Base-by-base conservation (phyloP, 2,113 vertebrate species). In the Halichoeres trimaculatus region DNA sequence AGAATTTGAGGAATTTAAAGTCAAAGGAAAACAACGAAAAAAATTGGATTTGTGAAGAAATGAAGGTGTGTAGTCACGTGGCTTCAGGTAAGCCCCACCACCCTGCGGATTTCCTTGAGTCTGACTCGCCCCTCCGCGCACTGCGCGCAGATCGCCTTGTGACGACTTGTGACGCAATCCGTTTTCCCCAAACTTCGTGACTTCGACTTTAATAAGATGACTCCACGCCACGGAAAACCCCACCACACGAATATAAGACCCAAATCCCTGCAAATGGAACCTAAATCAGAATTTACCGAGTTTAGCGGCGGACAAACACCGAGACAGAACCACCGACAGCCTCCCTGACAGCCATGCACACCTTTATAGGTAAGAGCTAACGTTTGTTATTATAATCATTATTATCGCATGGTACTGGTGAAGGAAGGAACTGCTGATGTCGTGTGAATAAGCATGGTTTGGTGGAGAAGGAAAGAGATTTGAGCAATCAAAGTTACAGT, bases 341-440 rank as follows among this genome's bases (percentile, higher is more conserved):
- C 72, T 24, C 78, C 73, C 50, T 63, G 81, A 81, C 62, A 55
- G 80, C 66, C 61, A 92, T 87, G 87, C 76, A 76, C 67, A 2
- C 54, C 1, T 43, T 35, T 36, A 66, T 26, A 70, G 86, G 88
- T 90, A 71, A 57, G 73, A 11, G 4, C 34, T 14, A 11, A 11
- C 13, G n/a, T 9, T 20, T 4, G 22, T 1, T 4, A 14, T n/a
- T n/a, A n/a, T n/a, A n/a, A n/a, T n/a, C n/a, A n/a, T n/a, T n/a
- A n/a, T n/a, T n/a, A n/a, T n/a, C n/a, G n/a, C n/a, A n/a, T n/a
- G 5, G 8, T 0, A 9, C 35, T 26, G 36, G 11, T 61, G 40
- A 0, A 16, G 35, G 7, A 17, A 10, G 36, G 30, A 45, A 17
- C 23, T 2, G n/a, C 22, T 53, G n/a, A n/a, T n/a, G n/a, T n/a